Base-by-base conservation (phyloP, 2,888 invertebrate species). In the Abrostola tripartita region DNA sequence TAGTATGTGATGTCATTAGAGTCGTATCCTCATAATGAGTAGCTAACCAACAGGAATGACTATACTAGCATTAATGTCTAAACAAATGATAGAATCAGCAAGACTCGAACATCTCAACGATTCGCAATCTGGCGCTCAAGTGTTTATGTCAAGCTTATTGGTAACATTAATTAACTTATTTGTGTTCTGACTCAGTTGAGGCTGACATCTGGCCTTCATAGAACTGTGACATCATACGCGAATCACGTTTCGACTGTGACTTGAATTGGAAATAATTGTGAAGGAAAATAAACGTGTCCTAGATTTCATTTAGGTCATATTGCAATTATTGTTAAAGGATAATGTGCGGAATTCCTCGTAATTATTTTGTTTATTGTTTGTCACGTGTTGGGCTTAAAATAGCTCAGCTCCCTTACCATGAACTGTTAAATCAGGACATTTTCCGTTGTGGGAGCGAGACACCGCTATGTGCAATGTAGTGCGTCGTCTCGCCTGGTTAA, bases 181-280 rank as follows among this genome's bases (percentile, higher is more conserved):
- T 64, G 64, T 68, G 65, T 64, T 24, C 80, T 89, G 88, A 89
- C 62, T 86, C 86, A 84, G 65, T 40, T 10, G 10, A 4, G 69
- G 40, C 66, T 73, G 56, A 81, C 88, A 90, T 86, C 85, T 89
- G 89, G 74, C 74, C 82, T 88, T 88, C 84, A 65, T 71, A 65
- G 80, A 88, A 87, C 52, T 76, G 81, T 86, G 83, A 80, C 78
- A 81, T 90, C 88, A 88, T 79, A 71, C 71, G 75, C 76, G 68
- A 53, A 68, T 68, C 67, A 65, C 69, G 70, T 68, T 66, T 55
- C 11, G 55, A 42, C 14, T 55, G 60, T 72, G 75, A 71, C 65
- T 70, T 53, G 73, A 78, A 78, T 76, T 68, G 67, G 55, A 73
- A 74, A 71, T 70, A 61, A 68, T 65, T 60, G 44, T 36, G 35